phyloP scores from a whole-genome alignment of 2,113 vertebrate genomes.

The Chlamydotis undulata region DNA sequence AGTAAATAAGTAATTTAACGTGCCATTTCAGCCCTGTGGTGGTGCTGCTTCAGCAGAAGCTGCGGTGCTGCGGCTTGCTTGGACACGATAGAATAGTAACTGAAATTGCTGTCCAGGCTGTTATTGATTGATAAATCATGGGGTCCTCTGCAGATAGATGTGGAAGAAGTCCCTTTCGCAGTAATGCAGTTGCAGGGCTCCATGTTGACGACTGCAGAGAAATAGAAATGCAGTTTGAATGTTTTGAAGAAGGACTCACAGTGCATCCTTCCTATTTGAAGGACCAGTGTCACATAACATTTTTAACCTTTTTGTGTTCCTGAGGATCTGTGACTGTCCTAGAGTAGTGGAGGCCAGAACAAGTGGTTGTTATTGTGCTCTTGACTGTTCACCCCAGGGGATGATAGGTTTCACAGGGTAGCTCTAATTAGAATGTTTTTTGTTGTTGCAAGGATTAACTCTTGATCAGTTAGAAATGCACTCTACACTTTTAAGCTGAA shows the following conservation, averaged over 20 bases:
- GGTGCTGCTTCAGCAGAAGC: background rate
- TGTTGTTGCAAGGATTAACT: background rate
- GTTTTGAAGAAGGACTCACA: background rate
- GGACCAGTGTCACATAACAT: background rate
- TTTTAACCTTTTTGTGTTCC: background rate
- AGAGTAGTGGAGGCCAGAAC: background rate
- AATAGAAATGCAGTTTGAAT: background rate
- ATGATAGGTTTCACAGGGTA: background rate
- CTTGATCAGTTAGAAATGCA: background rate
- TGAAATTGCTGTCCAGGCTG: background rate
- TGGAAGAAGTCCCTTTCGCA: background rate
- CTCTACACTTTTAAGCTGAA: background rate
- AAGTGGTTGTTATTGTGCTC: background rate
- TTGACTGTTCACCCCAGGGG: background rate
- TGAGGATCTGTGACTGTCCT: background rate
- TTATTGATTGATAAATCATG: background rate
- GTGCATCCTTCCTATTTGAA: background rate
- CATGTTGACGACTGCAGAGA: constrained; percentile 5
- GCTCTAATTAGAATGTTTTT: background rate
- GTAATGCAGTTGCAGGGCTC: background rate
- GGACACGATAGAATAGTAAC: background rate
- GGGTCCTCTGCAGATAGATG: background rate
- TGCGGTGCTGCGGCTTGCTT: background rate
- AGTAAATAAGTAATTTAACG: background rate
- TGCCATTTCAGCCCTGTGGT: background rate